Percentiles rank a stretch among this genome's conserved stretches.
Conservation (phyloP, 2,888 invertebrate genomes). For the Frankliniella fusca region DNA sequence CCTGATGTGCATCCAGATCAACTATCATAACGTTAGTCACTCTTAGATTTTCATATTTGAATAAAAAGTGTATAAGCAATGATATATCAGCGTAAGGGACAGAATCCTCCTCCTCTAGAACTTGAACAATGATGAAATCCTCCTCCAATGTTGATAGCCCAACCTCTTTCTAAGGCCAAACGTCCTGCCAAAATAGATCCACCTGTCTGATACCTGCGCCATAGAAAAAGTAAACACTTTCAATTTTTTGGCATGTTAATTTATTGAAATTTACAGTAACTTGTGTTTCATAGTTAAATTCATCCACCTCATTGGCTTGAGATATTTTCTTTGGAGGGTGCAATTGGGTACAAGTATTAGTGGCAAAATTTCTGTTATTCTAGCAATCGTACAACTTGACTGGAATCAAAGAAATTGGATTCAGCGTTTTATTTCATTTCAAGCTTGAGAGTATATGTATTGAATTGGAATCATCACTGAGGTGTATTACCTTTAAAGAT, state of each 20-base stretch:
- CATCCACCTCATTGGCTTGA: conserved; percentile 69
- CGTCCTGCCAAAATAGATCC: conserved; percentile 79
- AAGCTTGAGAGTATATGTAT: conserved; percentile 23
- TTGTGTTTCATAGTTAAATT: background rate
- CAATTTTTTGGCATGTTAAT: background rate
- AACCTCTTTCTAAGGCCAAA: conserved; percentile 74
- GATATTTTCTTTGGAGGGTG: conserved; percentile 68
- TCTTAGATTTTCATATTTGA: conserved; percentile 51
- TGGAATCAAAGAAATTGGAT: conserved; percentile 47
- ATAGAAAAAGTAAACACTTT: background rate
- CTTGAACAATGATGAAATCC: conserved; percentile 87
- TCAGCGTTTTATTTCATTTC: background rate
- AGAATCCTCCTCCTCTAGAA: conserved; percentile 77
- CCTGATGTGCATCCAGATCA: conserved; percentile 90
- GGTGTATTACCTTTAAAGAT: conserved; percentile 60
- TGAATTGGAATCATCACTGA: conserved; percentile 31
- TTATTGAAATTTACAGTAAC: background rate
- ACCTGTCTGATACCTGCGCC: conserved; percentile 65
- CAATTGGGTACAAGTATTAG: conserved; percentile 71
- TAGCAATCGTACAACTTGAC: conserved; percentile 77
- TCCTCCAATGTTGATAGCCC: conserved; percentile 87
- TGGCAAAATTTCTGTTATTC: conserved; percentile 72
- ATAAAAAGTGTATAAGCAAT: conserved; percentile 65
- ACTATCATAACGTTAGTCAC: conserved; percentile 76
- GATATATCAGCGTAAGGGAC: conserved; percentile 88